phyloP scores from a whole-genome alignment of 2,888 invertebrate genomes.

The Lithophane semibrunnea region DNA sequence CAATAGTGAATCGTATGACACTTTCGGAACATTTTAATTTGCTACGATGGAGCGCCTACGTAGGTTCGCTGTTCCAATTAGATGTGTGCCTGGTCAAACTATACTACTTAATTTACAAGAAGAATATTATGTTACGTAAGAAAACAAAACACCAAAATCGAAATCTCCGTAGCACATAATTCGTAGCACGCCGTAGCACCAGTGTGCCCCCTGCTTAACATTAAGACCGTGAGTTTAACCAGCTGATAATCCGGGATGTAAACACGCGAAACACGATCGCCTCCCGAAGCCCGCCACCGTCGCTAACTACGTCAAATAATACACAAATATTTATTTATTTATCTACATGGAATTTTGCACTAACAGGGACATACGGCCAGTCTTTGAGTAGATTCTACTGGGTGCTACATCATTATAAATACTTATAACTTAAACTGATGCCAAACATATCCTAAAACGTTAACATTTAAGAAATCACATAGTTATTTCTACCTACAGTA shows the following conservation, averaged over 20 bases:
- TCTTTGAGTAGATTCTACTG: background rate
- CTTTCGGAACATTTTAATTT: background rate
- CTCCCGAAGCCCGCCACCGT: conserved; percentile 73
- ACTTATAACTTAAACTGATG: too few relatives aligned
- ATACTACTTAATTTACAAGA: background rate
- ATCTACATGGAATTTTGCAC: conserved; percentile 43
- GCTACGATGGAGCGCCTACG: background rate
- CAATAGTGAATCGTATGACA: background rate
- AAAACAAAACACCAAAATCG: background rate
- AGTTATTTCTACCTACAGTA: too few relatives aligned
- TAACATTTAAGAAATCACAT: too few relatives aligned
- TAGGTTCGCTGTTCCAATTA: too few relatives aligned
- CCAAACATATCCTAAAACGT: too few relatives aligned
- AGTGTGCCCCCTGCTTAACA: conserved; percentile 71
- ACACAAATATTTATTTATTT: conserved; percentile 63
- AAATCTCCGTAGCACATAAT: background rate
- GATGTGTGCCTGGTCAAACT: background rate
- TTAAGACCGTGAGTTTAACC: conserved; percentile 86
- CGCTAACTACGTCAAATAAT: conserved; percentile 63
- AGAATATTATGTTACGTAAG: too few relatives aligned
- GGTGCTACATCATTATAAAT: background rate
- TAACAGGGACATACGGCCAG: conserved; percentile 22
- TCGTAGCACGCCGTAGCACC: background rate
- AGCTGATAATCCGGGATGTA: conserved; percentile 88
- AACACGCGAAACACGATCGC: conserved; percentile 90